Evolutionary conservation across 2,888 invertebrate species (phyloP).

Genomic region (Meandrusa payeni): DNA sequence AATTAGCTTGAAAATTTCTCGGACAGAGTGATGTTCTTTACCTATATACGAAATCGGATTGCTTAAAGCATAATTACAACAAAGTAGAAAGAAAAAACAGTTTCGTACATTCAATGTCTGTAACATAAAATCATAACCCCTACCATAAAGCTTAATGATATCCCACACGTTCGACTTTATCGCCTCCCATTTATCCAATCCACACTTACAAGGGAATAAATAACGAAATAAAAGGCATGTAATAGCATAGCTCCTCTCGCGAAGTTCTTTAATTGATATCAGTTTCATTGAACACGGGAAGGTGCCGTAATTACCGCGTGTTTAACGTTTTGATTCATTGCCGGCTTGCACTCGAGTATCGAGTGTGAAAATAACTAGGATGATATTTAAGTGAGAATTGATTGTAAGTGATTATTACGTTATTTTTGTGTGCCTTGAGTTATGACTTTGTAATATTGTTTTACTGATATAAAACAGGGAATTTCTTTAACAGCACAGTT

Average conservation of each 20-base stretch:
- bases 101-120: too few relatives aligned
- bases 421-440: background rate
- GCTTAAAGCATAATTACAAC: too few relatives aligned
- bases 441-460: background rate
- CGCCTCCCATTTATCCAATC: conserved; percentile 35
- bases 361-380: conserved; percentile 23
- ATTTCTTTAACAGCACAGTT: too few relatives aligned
- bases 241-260: conserved; percentile 39
- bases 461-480: too few relatives aligned
- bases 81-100: too few relatives aligned
- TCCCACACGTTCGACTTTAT: conserved; percentile 31
- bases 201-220: conserved; percentile 41
- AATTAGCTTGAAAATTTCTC: too few relatives aligned
- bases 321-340: conserved; percentile 53
- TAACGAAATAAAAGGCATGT: conserved; percentile 41
- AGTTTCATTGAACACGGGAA: conserved; percentile 37
- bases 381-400: conserved; percentile 21
- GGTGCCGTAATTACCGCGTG: conserved; percentile 47
- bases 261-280: conserved; percentile 46
- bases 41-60: too few relatives aligned
- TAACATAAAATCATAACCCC: too few relatives aligned
- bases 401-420: conserved; percentile 9
- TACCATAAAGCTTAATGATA: too few relatives aligned
- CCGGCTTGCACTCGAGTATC: conserved; percentile 23
- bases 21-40: too few relatives aligned